These are phyloP conservation scores for Cantharis rufa DNA, from an alignment of 2,888 invertebrate genomes.

Conservation along the genomic window DNA sequence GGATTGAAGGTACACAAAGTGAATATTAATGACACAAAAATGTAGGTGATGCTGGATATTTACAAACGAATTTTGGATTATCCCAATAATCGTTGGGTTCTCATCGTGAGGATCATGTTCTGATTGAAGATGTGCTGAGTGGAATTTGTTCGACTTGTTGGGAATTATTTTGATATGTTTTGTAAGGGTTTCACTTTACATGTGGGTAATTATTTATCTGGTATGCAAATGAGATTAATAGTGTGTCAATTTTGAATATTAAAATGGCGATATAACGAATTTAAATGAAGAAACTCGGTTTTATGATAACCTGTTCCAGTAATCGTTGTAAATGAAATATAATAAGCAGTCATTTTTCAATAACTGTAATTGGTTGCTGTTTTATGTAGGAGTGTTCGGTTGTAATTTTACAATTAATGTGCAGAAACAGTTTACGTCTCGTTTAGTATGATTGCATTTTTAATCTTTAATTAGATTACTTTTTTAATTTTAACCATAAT, in stretches of 20 bases:
- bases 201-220: neutral
- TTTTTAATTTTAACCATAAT: neutral
- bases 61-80: neutral
- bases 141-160: neutral
- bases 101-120: neutral
- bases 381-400: neutral
- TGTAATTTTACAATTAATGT: neutral
- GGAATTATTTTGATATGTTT: neutral
- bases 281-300: neutral
- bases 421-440: neutral
- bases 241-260: neutral
- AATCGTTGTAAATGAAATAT: conserved; percentile 1
- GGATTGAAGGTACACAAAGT: neutral
- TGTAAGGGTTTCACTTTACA: neutral
- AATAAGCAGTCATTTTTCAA: neutral
- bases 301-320: neutral
- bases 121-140: neutral
- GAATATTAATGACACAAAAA: neutral
- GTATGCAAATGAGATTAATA: neutral
- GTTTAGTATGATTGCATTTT: neutral
- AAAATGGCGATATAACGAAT: neutral
- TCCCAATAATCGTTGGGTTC: neutral
- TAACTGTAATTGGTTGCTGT: neutral
- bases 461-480: neutral
- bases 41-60: neutral